Conservation (phyloP, 2,888 invertebrate species). For the Acrocyrtus sp. region DNA sequence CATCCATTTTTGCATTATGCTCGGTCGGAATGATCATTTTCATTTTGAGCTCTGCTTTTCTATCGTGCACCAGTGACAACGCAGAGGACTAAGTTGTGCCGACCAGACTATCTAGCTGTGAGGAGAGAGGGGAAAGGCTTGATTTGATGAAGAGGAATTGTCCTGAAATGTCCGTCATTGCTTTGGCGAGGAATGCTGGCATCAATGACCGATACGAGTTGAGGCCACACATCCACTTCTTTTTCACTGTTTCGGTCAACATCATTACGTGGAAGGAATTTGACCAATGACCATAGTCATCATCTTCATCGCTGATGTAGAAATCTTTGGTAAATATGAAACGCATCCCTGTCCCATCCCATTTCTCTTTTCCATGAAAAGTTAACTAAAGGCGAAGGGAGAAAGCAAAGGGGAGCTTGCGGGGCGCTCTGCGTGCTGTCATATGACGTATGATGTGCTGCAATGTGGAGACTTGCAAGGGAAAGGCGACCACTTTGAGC, state of each 20-base stretch:
- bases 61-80: neutral
- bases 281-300: neutral
- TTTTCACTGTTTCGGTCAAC: neutral
- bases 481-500: neutral
- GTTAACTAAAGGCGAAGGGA: constrained; percentile 3
- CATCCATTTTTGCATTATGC: neutral
- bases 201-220: neutral
- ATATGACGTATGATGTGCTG: neutral
- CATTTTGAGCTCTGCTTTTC: neutral
- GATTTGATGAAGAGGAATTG: neutral
- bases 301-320: neutral
- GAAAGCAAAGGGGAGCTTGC: constrained; percentile 6
- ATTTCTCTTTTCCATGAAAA: constrained; percentile 1
- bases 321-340: neutral
- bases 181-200: neutral
- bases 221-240: neutral
- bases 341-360: neutral
- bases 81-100: neutral
- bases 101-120: too few relatives aligned
- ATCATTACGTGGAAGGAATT: neutral
- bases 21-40: constrained; percentile 4
- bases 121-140: neutral
- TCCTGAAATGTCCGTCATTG: neutral
- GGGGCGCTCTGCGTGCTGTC: too few relatives aligned
- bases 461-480: neutral